Evolutionary conservation across 2,113 vertebrate species (phyloP), one percentile per base, ranked within the genome.

Genomic region (Chlamydotis undulata): DNA sequence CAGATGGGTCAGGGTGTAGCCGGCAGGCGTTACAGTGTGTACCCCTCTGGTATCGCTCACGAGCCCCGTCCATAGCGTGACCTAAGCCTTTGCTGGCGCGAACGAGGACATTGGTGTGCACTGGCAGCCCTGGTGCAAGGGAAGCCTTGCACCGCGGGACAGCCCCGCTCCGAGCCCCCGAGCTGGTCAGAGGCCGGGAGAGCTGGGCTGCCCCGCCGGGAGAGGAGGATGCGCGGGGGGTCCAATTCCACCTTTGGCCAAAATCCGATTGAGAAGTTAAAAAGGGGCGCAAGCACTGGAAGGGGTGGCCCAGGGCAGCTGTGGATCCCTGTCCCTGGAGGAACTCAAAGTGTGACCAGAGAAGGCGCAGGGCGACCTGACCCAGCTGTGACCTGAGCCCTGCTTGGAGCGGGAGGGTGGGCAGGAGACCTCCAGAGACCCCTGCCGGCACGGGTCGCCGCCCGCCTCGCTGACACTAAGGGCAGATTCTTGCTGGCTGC

Each of bases 51-150:
- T 37, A 33, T 45, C 39, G 15, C 47, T 15, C 9, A 0, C 7
- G 26, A 25, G 63, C 53, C 25, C 4, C 25, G 1, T 8, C 63
- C 22, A 2, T 0, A 1, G 9, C 0, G 1, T 6, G 22, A 18
- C 9, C 49, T 7, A 2, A 67, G 61, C 33, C 61, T 33, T 23
- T 35, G 50, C 50, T 28, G 9, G 9, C 12, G 63, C 12, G 4
- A 8, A 8, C 1, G 1, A 19, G 68, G 23, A 17, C 8, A 6
- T n/a, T 14, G 4, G 75, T 23, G 57, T 35, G 56, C 26, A 3
- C 19, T 6, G 63, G 67, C 6, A 4, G 41, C 47, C 25, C 33
- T 13, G 6, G n/a, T 13, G 33, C 2, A 25, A n/a, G 71, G 63
- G 73, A 67, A 35, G 45, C 53, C 76, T 17, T 22, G 50, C 17